Percentiles rank a stretch among this genome's conserved stretches.
These are phyloP conservation scores for Mus caroli DNA, from an alignment of 2,797 vertebrate genomes.

Conservation along the genomic window DNA sequence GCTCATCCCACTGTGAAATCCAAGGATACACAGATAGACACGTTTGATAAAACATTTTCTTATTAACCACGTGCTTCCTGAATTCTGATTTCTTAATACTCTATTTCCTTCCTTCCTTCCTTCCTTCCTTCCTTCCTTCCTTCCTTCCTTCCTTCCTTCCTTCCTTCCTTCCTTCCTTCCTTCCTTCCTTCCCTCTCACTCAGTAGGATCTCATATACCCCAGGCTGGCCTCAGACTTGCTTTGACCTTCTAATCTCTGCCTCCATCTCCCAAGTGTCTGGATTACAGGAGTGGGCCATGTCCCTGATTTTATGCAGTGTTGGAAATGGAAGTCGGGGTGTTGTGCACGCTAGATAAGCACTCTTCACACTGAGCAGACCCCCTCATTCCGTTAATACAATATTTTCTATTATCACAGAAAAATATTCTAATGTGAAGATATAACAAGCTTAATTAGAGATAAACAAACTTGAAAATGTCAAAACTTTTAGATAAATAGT, in stretches of 20 bases:
- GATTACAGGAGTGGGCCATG: background rate
- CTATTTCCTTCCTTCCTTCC: background rate
- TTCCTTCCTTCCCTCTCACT: background rate
- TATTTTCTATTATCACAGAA: conserved; percentile 20
- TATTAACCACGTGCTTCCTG: background rate
- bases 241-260: background rate
- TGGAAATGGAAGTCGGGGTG: background rate
- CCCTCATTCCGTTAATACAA: background rate
- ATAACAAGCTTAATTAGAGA: conserved; percentile 57
- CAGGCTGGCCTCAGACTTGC: background rate
- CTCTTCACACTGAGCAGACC: background rate
- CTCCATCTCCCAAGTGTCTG: background rate
- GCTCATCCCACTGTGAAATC: background rate
- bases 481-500: conserved; percentile 48
- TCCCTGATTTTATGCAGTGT: background rate
- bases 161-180: rapidly evolving
- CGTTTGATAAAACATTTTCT: background rate
- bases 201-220: background rate
- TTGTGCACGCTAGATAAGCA: background rate
- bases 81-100: conserved; percentile 19
- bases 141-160: background rate
- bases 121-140: no score
- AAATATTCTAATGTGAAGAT: conserved; percentile 50
- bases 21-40: background rate
- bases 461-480: conserved; percentile 42